phyloP scores from a whole-genome alignment of 2,888 invertebrate genomes.

The Aphidius colemani region DNA sequence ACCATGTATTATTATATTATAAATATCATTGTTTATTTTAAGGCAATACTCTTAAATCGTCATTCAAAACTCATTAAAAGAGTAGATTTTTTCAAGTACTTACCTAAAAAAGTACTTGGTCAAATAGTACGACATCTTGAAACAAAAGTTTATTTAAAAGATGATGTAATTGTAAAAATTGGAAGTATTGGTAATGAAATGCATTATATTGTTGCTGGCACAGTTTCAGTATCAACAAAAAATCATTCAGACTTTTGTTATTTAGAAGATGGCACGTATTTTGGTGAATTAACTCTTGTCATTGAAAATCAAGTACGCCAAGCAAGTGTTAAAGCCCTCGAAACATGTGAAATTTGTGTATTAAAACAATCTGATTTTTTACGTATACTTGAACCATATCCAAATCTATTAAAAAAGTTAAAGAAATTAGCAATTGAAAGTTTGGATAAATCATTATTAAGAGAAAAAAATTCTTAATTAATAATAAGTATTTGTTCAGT shows the following conservation, averaged over 20 bases:
- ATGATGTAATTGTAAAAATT: constrained; percentile 57
- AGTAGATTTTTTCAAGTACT: constrained; percentile 54
- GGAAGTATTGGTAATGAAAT: constrained; percentile 53
- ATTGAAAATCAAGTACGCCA: constrained; percentile 56
- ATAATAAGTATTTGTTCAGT: neutral
- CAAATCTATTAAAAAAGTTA: constrained; percentile 51
- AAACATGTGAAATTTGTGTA: constrained; percentile 59
- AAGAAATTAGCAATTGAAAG: constrained; percentile 47
- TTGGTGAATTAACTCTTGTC: constrained; percentile 61
- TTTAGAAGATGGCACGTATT: constrained; percentile 60
- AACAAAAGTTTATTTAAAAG: constrained; percentile 55
- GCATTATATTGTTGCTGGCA: constrained; percentile 59
- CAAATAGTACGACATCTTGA: constrained; percentile 49
- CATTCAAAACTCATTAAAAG: constrained; percentile 52
- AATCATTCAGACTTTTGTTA: constrained; percentile 61
- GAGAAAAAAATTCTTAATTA: neutral
- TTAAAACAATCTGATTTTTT: constrained; percentile 56
- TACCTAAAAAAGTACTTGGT: constrained; percentile 50
- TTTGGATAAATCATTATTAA: constrained; percentile 32
- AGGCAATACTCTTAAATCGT: constrained; percentile 57
- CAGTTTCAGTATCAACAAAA: constrained; percentile 59
- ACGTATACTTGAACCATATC: constrained; percentile 52
- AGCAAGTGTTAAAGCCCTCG: constrained; percentile 59
- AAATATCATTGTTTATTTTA: constrained; percentile 16
- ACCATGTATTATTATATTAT: neutral